A percentile compares a stretch with the other conserved stretches of the same genome.
Evolutionary conservation across 2,113 vertebrate genomes (phyloP).

Genomic region (Notothenia rossii): DNA sequence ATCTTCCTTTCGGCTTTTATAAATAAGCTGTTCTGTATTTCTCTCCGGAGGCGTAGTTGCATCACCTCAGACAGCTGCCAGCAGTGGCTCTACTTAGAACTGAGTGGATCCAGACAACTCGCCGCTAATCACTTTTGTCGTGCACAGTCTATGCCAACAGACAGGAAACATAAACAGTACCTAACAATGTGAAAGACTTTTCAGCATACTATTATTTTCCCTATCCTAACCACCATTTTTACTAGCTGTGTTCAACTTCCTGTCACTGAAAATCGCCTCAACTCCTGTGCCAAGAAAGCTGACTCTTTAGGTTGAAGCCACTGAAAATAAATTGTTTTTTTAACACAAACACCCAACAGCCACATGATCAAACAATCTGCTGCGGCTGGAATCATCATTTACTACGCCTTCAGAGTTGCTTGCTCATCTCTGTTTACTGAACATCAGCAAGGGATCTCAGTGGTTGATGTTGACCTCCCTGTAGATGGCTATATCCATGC

Average conservation of each 20-base stretch:
- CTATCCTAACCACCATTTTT: not conserved
- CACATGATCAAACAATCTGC: conserved; percentile 4
- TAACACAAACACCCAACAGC: conserved; percentile 4
- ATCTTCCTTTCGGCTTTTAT: conserved; percentile 75
- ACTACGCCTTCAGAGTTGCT: conserved; percentile 4
- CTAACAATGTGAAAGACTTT: conserved; percentile 8
- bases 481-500: not conserved
- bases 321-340: not conserved
- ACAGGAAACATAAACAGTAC: not conserved
- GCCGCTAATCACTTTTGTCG: conserved; percentile 64
- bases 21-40: conserved; percentile 62
- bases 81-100: conserved; percentile 52
- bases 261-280: not conserved
- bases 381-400: conserved; percentile 31
- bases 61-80: conserved; percentile 72
- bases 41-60: conserved; percentile 67
- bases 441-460: conserved; percentile 4
- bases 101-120: conserved; percentile 59
- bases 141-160: conserved; percentile 25
- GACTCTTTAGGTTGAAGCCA: not conserved
- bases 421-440: conserved; percentile 29
- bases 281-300: conserved; percentile 7
- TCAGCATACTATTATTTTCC: not conserved
- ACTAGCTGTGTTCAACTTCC: not conserved
- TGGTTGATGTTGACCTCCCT: not conserved